Conservation (phyloP, 2,797 vertebrate species). For the Neosilurus mollespiculum region DNA sequence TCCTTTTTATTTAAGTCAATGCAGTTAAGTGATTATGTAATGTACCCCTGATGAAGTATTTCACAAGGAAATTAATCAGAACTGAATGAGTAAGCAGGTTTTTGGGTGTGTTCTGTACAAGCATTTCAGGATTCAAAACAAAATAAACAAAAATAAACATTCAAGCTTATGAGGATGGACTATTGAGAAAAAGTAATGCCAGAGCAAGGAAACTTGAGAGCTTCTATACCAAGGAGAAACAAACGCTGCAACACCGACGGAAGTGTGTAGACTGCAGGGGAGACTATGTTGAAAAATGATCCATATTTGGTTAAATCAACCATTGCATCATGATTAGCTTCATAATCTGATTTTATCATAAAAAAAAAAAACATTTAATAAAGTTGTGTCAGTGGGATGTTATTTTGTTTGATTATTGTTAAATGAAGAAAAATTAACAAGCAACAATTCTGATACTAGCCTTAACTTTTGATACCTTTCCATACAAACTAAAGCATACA, state of each 20-base stretch:
- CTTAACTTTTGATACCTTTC: not conserved
- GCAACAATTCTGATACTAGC: not conserved
- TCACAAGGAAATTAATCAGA: not conserved
- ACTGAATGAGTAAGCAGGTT: not conserved
- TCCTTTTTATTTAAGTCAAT: not conserved
- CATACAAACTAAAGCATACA: not conserved
- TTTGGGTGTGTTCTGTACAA: not conserved
- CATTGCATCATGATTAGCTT: no score
- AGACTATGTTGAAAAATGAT: no score
- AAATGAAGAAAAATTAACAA: not conserved
- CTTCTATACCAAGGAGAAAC: no score
- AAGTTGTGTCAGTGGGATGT: not conserved
- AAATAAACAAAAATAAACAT: no score
- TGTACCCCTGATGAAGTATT: not conserved
- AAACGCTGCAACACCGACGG: no score
- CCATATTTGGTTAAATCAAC: no score
- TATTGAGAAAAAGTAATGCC: no score
- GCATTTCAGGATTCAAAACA: not conserved
- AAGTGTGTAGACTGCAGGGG: no score
- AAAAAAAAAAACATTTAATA: not conserved
- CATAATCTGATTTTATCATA: not conserved
- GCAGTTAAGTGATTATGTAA: not conserved
- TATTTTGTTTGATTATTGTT: not conserved
- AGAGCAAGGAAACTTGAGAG: no score
- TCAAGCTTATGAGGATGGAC: no score